Percentiles rank a stretch among this genome's conserved stretches.
phyloP scores from a whole-genome alignment of 2,797 vertebrate species.

The Poeciliopsis paucimaculata region DNA sequence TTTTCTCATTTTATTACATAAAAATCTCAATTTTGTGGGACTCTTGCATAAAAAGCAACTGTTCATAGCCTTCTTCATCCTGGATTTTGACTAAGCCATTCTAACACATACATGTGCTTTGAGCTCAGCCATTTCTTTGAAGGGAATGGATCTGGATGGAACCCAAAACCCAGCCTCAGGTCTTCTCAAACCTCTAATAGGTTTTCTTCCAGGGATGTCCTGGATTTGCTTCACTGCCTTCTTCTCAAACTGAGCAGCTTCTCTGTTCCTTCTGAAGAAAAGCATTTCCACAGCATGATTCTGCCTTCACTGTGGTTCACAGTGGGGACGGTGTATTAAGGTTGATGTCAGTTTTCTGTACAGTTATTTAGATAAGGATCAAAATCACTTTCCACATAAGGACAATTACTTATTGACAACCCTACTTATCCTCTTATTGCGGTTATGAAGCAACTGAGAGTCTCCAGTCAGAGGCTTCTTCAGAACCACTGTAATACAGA shows the following conservation, averaged over 20 bases:
- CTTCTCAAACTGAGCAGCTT: background rate
- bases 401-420: background rate
- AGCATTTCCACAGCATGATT: background rate
- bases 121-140: background rate
- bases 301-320: background rate
- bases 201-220: background rate
- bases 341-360: background rate
- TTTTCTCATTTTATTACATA: background rate
- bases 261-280: background rate
- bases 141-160: no score
- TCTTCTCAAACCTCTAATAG: background rate
- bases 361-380: background rate
- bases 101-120: background rate
- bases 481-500: background rate
- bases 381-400: background rate
- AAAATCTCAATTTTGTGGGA: background rate
- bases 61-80: background rate
- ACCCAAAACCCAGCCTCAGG: background rate
- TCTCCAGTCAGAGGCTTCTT: background rate
- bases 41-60: background rate
- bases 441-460: background rate
- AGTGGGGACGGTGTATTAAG: background rate
- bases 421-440: background rate
- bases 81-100: background rate
- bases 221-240: background rate